Conservation (phyloP, 2,888 invertebrate genomes). For the Encarsia formosa region DNA sequence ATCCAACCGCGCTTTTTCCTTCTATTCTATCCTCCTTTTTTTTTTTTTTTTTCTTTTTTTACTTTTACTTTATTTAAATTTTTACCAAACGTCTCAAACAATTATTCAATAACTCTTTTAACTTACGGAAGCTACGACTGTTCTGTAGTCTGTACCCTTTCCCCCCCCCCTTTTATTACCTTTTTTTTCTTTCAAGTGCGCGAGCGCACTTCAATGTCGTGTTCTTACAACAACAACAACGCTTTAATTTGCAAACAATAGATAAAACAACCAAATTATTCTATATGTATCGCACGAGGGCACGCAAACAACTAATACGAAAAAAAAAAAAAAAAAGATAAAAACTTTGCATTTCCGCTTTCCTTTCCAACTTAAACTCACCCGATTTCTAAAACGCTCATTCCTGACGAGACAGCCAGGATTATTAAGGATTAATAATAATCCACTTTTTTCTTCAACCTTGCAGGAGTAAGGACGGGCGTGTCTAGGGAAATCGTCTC, state of each 20-base stretch:
- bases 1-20: no score
- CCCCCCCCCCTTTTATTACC: no score
- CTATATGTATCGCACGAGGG: slow-evolving; percentile 29
- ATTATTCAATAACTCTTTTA: no score
- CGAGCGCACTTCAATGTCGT: slow-evolving; percentile 29
- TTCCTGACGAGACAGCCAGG: no score
- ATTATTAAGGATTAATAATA: no score
- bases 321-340: slow-evolving; percentile 18
- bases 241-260: slow-evolving; percentile 26
- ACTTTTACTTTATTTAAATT: no score
- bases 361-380: slow-evolving; percentile 26
- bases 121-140: no score
- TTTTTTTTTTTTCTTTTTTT: no score
- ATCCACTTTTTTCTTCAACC: no score
- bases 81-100: no score
- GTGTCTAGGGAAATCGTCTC: slow-evolving; percentile 25
- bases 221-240: slow-evolving; percentile 23
- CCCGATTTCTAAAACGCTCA: slow-evolving; percentile 25
- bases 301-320: slow-evolving; percentile 23
- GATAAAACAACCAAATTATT: slow-evolving; percentile 17
- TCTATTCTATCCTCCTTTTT: no score
- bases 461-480: slow-evolving; percentile 28
- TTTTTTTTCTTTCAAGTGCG: slow-evolving; percentile 28
- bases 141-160: no score
- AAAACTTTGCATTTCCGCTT: slow-evolving; percentile 30